Percentiles rank a stretch among this genome's conserved stretches.
Evolutionary conservation across 2,797 vertebrate species (phyloP).

Genomic region (Salmo trutta): DNA sequence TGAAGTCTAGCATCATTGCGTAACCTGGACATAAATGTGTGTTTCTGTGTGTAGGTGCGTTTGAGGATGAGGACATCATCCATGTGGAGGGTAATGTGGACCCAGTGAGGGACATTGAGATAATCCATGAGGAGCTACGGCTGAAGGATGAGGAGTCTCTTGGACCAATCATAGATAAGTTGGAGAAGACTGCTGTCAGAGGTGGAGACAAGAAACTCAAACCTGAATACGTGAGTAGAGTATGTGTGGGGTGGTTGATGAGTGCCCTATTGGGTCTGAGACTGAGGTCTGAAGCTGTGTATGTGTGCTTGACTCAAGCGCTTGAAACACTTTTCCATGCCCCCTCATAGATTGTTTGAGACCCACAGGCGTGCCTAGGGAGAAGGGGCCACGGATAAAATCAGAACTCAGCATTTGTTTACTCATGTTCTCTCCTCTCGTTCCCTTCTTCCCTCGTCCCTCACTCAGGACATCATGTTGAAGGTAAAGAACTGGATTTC

Average conservation of each 20-base stretch:
- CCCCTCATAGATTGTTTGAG: background rate
- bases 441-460: conserved; percentile 10
- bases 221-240: conserved; percentile 93
- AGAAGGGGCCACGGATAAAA: background rate
- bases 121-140: conserved; percentile 90
- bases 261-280: background rate
- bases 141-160: conserved; percentile 97
- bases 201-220: conserved; percentile 97
- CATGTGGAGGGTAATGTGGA: conserved; percentile 96
- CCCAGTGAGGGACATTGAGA: conserved; percentile 87
- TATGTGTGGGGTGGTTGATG: background rate
- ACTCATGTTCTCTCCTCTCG: conserved; percentile 2
- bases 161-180: conserved; percentile 87
- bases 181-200: conserved; percentile 95
- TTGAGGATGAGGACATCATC: conserved; percentile 97
- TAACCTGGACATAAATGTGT: background rate
- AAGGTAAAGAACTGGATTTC: conserved; percentile 95
- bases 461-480: conserved; percentile 93
- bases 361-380: background rate
- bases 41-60: conserved; percentile 81
- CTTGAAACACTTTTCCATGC: background rate
- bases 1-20: background rate
- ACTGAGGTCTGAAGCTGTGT: background rate
- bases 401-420: background rate
- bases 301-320: background rate